Evolutionary conservation across 1,140 invertebrate species (phyloP), one percentile per base, ranked within the genome.

Genomic region (Bradysia coprophila): DNA sequence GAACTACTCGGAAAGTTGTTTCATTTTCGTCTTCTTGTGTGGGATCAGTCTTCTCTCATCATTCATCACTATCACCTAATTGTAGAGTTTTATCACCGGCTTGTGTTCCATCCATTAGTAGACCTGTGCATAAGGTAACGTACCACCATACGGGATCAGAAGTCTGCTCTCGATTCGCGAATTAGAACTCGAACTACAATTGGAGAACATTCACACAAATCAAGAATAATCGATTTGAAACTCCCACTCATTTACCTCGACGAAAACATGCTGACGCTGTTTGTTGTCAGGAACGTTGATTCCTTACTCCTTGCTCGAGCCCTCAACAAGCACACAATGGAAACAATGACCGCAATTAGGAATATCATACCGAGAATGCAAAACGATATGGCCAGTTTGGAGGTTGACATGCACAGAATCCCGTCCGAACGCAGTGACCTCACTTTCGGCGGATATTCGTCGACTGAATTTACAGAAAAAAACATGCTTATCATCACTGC

Each of bases 351-450:
- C 2, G 76, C 76, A 23, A 71, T 63, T 3, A 80, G 54, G 49
- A 81, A 76, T 38, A 81, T 70, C 4, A 77, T 50, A 9, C 77
- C 73, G 45, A 81, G 55, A 1, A 78, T 55, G 45, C 74, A 76
- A 46, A 81, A 78, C 0, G 76, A 69, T 21, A 78, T 59, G 6
- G 76, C 75, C 68, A 81, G 70, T 63, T 76, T 77, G 2, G 76
- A 73, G 4, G 76, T 69, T 19, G 76, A 79, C 40, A 81, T 57
- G 48, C 78, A 81, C n/a, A 81, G 43, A 3, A 56, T 59, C n/a
- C 58, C 55, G 45, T 60, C 56, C 21, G 50, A 48, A 0, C 43
- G 47, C n/a, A 53, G 31, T 1, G 45, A 40, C 2, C 54, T 46
- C 4, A 57, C 45, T 48, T 54, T 43, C 3, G 57, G 52, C 4